Evolutionary conservation across 2,797 vertebrate genomes (phyloP).

Genomic region (Onychomys torridus): DNA sequence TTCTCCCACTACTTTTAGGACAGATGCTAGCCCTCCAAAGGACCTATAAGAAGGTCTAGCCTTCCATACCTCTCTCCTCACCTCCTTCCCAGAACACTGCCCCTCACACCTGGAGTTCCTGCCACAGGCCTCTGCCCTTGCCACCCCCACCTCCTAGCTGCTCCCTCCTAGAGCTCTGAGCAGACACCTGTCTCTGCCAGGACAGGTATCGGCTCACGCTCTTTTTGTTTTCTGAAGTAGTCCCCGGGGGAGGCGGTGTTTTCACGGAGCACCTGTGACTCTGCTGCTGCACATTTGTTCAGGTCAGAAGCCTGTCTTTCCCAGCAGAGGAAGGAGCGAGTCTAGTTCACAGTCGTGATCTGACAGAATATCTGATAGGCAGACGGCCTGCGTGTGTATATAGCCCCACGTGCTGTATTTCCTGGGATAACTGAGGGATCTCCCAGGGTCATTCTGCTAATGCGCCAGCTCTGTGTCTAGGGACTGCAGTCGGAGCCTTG

Average conservation of each 20-base stretch:
- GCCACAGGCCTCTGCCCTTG: neutral
- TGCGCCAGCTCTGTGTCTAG: neutral
- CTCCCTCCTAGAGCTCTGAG: neutral
- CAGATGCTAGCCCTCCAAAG: neutral
- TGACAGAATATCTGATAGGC: neutral
- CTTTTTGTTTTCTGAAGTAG: too few species aligned
- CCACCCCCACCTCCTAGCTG: fast-evolving
- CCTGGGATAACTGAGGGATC: neutral
- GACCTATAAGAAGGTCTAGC: too few species aligned
- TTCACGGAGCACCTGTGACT: neutral
- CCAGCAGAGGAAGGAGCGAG: neutral
- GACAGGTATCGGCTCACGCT: neutral
- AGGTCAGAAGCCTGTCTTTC: neutral
- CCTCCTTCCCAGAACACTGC: fast-evolving
- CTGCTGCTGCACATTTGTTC: neutral
- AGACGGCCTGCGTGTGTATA: neutral
- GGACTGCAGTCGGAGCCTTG: neutral
- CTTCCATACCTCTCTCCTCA: neutral
- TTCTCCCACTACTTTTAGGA: too few species aligned
- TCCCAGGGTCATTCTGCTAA: conserved; percentile 30
- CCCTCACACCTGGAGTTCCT: fast-evolving
- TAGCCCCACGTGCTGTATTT: neutral
- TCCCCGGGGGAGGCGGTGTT: neutral
- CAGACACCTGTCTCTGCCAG: neutral
- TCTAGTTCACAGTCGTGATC: neutral